Evolutionary conservation across 2,113 vertebrate species (phyloP).

Genomic region (Barnardius zonarius): DNA sequence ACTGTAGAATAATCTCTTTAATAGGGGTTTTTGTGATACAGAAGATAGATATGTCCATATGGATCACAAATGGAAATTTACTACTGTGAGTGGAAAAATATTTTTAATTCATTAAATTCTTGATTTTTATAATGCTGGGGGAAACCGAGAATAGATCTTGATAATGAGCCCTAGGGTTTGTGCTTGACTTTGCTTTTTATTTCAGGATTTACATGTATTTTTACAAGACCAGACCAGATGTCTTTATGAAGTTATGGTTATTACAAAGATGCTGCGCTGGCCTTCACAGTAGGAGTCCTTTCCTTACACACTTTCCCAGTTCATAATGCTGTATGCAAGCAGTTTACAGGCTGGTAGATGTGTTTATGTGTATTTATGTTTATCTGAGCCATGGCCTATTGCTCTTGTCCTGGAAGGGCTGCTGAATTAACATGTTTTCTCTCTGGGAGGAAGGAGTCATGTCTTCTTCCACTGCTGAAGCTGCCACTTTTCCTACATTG

Average conservation of each 20-base stretch:
- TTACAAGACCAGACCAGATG: background rate
- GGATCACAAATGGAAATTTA: background rate
- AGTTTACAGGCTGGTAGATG: background rate
- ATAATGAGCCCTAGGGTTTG: background rate
- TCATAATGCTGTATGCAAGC: background rate
- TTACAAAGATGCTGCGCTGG: background rate
- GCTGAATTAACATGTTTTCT: background rate
- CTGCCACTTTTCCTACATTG: background rate
- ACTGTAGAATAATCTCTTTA: background rate
- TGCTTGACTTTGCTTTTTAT: background rate
- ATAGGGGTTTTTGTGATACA: background rate
- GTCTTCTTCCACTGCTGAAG: background rate
- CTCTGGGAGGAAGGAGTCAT: background rate
- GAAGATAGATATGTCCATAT: background rate
- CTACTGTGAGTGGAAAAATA: background rate
- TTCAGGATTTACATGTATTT: background rate
- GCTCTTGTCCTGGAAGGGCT: background rate
- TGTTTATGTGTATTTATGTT: background rate
- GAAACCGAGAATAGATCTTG: background rate
- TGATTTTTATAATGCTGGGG: background rate
- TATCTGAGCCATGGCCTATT: background rate
- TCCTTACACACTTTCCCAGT: background rate
- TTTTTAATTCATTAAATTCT: background rate
- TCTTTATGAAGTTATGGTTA: background rate
- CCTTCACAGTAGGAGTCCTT: background rate